Conservation (phyloP, 2,888 invertebrate genomes). For the Slavum lentiscoides region DNA sequence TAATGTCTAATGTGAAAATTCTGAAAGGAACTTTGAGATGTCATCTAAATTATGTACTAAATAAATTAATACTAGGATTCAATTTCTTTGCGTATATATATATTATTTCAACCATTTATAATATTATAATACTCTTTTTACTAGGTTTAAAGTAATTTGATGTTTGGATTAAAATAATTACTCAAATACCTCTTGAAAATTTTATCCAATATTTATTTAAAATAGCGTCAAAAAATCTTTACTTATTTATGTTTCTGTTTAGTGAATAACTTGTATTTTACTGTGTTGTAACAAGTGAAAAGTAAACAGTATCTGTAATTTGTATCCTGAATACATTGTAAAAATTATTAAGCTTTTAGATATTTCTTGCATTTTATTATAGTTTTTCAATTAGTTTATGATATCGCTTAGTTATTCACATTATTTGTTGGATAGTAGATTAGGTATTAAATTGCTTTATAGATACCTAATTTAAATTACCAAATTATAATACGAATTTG, state of each 20-base stretch:
- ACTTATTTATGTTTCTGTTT: too few species aligned
- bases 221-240: not conserved
- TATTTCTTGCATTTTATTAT: not conserved
- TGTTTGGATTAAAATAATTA: constrained; percentile 6
- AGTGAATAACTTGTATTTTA: too few species aligned
- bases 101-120: too few species aligned
- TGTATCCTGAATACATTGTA: not conserved
- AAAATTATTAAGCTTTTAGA: not conserved
- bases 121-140: not conserved
- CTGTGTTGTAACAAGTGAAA: too few species aligned
- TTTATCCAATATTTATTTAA: not conserved
- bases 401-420: not conserved
- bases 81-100: too few species aligned
- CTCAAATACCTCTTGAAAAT: not conserved
- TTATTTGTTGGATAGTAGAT: not conserved
- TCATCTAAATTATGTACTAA: constrained; percentile 19
- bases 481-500: too few species aligned
- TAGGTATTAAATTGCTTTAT: too few species aligned
- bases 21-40: not conserved
- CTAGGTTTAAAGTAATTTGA: not conserved
- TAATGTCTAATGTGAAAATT: constrained; percentile 14
- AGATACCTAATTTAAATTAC: too few species aligned
- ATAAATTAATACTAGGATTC: constrained; percentile 1
- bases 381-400: not conserved
- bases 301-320: too few species aligned